These are phyloP conservation scores for Trichomalopsis sarcophagae DNA, from an alignment of 1,140 invertebrate species.

Conservation along the genomic window DNA sequence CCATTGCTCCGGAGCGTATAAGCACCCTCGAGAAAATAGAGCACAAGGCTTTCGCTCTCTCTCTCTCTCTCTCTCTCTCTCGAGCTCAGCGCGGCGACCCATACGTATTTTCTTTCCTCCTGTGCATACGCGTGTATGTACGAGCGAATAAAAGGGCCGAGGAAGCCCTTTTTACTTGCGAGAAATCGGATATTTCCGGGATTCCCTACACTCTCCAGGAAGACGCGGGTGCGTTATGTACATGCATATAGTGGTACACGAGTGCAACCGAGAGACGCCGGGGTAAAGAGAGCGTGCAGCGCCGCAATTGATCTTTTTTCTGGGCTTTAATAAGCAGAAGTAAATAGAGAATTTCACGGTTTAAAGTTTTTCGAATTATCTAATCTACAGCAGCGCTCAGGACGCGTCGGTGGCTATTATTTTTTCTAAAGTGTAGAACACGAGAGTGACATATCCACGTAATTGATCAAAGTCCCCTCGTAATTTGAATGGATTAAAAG, in stretches of 20 bases:
- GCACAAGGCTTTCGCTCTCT: not conserved
- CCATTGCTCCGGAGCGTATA: not conserved
- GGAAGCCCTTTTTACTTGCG: not conserved
- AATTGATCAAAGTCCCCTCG: not conserved
- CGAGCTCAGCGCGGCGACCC: too few relatives aligned
- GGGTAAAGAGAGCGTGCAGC: not conserved
- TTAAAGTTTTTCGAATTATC: not conserved
- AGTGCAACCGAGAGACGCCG: not conserved
- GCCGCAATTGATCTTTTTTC: not conserved
- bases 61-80: too few relatives aligned
- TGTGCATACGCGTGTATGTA: not conserved
- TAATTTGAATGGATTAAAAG: not conserved
- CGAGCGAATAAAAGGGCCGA: not conserved
- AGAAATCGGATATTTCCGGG: conserved; percentile 29
- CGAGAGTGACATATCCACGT: not conserved
- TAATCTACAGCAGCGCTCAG: too few relatives aligned
- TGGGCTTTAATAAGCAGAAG: not conserved
- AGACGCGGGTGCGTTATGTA: not conserved
- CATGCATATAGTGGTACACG: not conserved
- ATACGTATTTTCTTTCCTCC: conserved; percentile 23
- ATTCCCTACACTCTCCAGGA: not conserved
- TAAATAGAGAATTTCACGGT: not conserved
- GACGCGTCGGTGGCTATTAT: too few relatives aligned
- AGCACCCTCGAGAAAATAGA: conserved; percentile 18
- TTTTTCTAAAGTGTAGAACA: not conserved